Evolutionary conservation across 2,113 vertebrate species (phyloP), one percentile per base, ranked within the genome.

Genomic region (Caloenas nicobarica): DNA sequence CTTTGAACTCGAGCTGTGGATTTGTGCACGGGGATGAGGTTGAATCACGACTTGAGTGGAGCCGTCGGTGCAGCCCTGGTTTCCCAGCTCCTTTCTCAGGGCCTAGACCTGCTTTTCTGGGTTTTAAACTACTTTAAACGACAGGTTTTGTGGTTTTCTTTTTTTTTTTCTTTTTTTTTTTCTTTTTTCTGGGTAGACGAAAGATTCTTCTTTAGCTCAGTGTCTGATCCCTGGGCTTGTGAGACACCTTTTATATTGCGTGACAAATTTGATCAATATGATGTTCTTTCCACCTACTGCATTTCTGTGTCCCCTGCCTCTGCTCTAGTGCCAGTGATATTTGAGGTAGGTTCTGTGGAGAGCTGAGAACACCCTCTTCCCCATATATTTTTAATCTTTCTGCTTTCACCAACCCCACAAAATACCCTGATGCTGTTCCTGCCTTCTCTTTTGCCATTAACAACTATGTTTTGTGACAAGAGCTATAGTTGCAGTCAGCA

Each of bases 401-500:
- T 76, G 23, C 58, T 88, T 61, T 54, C 62, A 34, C 58, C 57
- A 95, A 7, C 44, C 89, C 62, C 70, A 50, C 80, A 74, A 79
- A 95, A 72, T 22, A 38, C 69, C 65, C 58, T 29, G 18, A 50
- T 93, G 88, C 31, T 84, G n/a, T 66, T 95, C 28, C 81, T 89
- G 72, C 94, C 56, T 89, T 81, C 84, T 89, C 64, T 81, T 88
- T 82, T 6, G 11, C 94, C 84, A 69, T 92, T 89, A 93, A 86
- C 90, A 91, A 36, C 84, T 91, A 88, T 50, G n/a, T 88, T 92
- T 95, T 88, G 57, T 96, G 93, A 86, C 91, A 95, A 95, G 93
- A 91, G 69, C 87, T 92, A 25, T 74, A 82, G 86, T 33, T 91
- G 86, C 91, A 92, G 83, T 88, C 81, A 76, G 90, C 91, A 81